Evolutionary conservation across 2,888 invertebrate genomes (phyloP).

Genomic region (Diaperis boleti): DNA sequence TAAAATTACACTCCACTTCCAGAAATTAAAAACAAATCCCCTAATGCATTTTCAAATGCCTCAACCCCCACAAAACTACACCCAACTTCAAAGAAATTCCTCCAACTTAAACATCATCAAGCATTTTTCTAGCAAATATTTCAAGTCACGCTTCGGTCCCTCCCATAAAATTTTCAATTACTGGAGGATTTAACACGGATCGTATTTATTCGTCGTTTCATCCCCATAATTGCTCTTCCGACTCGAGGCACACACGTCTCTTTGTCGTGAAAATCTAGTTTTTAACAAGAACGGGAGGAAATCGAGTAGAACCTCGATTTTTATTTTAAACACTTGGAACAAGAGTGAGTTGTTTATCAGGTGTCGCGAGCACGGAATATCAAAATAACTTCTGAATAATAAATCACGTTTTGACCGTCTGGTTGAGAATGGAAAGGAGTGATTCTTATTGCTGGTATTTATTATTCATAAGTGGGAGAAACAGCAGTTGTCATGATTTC

Average conservation of each 20-base stretch:
- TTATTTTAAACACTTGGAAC: conserved; percentile 21
- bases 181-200: neutral
- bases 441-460: conserved; percentile 3
- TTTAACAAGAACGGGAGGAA: neutral
- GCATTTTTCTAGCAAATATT: neutral
- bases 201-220: neutral
- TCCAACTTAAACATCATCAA: neutral
- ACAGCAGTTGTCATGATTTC: too few relatives aligned
- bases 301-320: conserved; percentile 6
- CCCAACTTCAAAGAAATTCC: neutral
- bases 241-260: neutral
- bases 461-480: too few relatives aligned
- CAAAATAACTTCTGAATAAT: conserved; percentile 26
- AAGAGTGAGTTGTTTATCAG: conserved; percentile 18
- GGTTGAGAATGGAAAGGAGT: neutral
- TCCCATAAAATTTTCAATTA: conserved; percentile 5
- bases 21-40: conserved; percentile 1
- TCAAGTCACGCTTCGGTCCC: neutral
- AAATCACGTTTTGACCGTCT: conserved; percentile 12
- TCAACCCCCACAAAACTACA: neutral
- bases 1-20: neutral
- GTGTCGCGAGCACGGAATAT: conserved; percentile 7
- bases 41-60: neutral
- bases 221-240: neutral
- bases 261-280: too few relatives aligned